These are phyloP conservation scores for Dendropsophus ebraccatus DNA, from an alignment of 2,113 vertebrate genomes.

Conservation along the genomic window DNA sequence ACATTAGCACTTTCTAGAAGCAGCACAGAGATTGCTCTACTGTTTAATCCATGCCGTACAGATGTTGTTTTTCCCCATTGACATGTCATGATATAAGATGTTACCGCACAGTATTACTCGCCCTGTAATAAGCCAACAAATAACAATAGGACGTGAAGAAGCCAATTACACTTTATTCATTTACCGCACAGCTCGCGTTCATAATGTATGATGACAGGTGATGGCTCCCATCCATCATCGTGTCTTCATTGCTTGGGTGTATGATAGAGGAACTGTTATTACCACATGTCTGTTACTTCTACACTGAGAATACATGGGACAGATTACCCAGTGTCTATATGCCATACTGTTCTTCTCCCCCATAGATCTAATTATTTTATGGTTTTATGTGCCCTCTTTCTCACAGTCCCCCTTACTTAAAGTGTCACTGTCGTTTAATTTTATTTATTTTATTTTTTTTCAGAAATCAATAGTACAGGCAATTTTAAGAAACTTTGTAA, in stretches of 20 bases:
- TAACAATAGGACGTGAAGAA: not conserved
- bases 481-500: too few relatives aligned
- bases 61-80: not conserved
- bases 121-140: conserved; percentile 7
- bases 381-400: too few relatives aligned
- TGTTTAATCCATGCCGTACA: conserved; percentile 4
- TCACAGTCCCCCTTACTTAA: too few relatives aligned
- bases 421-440: too few relatives aligned
- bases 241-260: not conserved
- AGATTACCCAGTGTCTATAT: too few relatives aligned
- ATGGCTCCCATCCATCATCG: not conserved
- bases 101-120: not conserved
- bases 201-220: conserved; percentile 12
- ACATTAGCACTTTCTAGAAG: not conserved
- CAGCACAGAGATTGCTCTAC: not conserved
- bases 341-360: too few relatives aligned
- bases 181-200: not conserved
- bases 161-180: conserved; percentile 6
- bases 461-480: too few relatives aligned
- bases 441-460: too few relatives aligned
- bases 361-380: too few relatives aligned
- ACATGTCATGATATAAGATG: not conserved
- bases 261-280: not conserved
- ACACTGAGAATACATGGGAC: not conserved
- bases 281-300: not conserved